Evolutionary conservation across 2,888 invertebrate genomes (phyloP).

Genomic region (Tenthredo amoena): DNA sequence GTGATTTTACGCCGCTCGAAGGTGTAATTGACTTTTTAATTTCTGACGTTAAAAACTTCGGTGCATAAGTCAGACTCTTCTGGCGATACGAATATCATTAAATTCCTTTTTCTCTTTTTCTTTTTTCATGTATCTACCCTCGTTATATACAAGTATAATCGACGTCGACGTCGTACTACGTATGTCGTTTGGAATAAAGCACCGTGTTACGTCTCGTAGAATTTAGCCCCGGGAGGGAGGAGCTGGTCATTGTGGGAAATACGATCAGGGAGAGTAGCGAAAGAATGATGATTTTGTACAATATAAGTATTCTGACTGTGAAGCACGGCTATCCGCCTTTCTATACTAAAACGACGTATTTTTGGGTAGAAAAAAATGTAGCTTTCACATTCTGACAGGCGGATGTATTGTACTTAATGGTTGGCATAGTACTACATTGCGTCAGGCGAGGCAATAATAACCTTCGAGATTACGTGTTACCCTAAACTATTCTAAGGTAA

Average conservation of each 20-base stretch:
- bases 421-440: background rate
- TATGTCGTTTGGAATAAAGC: background rate
- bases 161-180: background rate
- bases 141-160: slow-evolving; percentile 5
- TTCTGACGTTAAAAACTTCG: slow-evolving; percentile 1
- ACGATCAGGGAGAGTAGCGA: background rate
- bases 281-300: slow-evolving; percentile 8
- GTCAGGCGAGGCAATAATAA: background rate
- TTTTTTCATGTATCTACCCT: background rate
- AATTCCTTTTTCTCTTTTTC: background rate
- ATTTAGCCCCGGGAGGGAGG: background rate
- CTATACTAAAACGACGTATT: slow-evolving; percentile 8
- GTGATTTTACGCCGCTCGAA: slow-evolving; percentile 7
- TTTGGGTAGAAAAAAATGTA: background rate
- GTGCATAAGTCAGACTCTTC: slow-evolving; percentile 1
- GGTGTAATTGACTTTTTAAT: slow-evolving; percentile 36
- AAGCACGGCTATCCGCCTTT: background rate
- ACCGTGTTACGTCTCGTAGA: background rate
- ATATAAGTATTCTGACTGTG: background rate
- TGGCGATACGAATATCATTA: background rate
- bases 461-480: background rate
- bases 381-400: slow-evolving; percentile 11
- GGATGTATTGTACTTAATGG: slow-evolving; percentile 10
- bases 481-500: background rate
- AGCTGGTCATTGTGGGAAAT: slow-evolving; percentile 1